These are phyloP conservation scores for Oligia latruncula DNA, from an alignment of 2,888 invertebrate genomes.

Conservation along the genomic window DNA sequence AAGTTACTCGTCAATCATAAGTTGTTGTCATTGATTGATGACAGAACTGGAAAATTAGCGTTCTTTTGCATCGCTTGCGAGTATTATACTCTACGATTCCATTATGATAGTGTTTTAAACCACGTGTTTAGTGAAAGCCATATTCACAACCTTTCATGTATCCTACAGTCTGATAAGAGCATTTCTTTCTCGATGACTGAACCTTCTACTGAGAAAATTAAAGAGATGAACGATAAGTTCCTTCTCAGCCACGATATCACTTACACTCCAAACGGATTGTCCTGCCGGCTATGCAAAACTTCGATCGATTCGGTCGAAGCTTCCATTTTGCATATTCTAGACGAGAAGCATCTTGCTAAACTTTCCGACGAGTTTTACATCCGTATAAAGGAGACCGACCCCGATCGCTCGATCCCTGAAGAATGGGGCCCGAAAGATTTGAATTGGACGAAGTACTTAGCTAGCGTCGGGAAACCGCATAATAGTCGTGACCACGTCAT, in stretches of 20 bases:
- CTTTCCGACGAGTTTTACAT: constrained; percentile 84
- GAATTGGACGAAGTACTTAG: constrained; percentile 87
- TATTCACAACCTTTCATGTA: constrained; percentile 83
- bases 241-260: constrained; percentile 78
- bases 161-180: constrained; percentile 82
- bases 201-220: constrained; percentile 80
- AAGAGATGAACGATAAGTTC: constrained; percentile 83
- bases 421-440: constrained; percentile 87
- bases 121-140: constrained; percentile 87
- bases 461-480: constrained; percentile 84
- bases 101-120: constrained; percentile 86
- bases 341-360: constrained; percentile 84
- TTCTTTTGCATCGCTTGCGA: constrained; percentile 88
- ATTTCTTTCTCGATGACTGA: constrained; percentile 80
- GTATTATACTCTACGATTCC: constrained; percentile 86
- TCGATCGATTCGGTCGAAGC: constrained; percentile 78
- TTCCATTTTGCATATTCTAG: constrained; percentile 82
- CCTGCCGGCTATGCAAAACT: constrained; percentile 80
- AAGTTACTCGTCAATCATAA: constrained; percentile 84
- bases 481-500: constrained; percentile 84
- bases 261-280: constrained; percentile 70
- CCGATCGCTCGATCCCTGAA: constrained; percentile 82
- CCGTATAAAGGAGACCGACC: constrained; percentile 77
- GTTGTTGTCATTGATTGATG: constrained; percentile 83
- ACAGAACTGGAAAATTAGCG: constrained; percentile 86